Base-by-base conservation (phyloP, 2,797 vertebrate species). In the Cephalopachus bancanus region DNA sequence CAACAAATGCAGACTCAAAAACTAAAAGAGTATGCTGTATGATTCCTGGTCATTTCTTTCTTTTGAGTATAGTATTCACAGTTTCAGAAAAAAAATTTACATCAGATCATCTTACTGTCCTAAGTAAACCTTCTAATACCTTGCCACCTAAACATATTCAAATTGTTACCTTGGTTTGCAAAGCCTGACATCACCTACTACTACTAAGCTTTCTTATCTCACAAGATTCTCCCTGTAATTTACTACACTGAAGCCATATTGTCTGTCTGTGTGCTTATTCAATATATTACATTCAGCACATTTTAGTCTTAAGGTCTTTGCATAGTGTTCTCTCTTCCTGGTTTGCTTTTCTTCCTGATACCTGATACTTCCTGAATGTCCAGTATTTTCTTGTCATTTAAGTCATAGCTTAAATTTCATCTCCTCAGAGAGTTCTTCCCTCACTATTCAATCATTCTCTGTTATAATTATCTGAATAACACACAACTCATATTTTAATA, bases 361-460 rank as follows among this genome's bases (percentile, higher is more conserved):
- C 53, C 9, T 64, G 28, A 76, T 92, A 8, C 33, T 89, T 67
- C 2, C n/a, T n/a, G 37, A 5, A 64, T 80, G n/a, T 10, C 65
- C 59, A 95, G 37, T 60, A 62, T n/a, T 44, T 94, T 93, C 33
- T 64, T 89, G 53, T 44, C 24, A 85, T 75, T 95, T 80, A 76
- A 83, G 12, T 55, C 3, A 91, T 81, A 67, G 53, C 33, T 93
- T 91, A 3, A 89, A 71, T 93, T 80, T 83, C 8, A 33, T 81
- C 7, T 59, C 59, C 24, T 95, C 44, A 89, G 14, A 88, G 10
- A 69, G 49, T n/a, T 92, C 30, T 89, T 80, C 10, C 57, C 11
- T 59, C 17, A 89, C 5, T 60, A 11, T 24, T 93, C 30, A 74
- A 7, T 55, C 0, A 83, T 90, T 93, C 10, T 76, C 11, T 91